Evolutionary conservation across 2,113 vertebrate species (phyloP).

Genomic region (Colistium nudipinnis): DNA sequence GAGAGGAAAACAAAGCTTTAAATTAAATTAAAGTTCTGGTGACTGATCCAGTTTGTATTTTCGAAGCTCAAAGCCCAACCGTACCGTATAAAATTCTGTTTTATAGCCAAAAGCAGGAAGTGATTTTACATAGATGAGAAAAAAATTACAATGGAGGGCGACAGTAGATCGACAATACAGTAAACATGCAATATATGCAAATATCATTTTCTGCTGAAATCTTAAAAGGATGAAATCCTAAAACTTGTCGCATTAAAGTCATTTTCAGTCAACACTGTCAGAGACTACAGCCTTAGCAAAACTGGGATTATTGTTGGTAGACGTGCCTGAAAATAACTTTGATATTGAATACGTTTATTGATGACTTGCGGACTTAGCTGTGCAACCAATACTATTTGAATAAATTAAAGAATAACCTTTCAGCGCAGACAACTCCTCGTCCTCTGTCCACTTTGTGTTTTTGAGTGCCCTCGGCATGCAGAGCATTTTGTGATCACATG

Average conservation of each 20-base stretch:
- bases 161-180: conserved; percentile 1
- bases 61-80: not conserved
- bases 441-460: conserved; percentile 16
- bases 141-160: no score
- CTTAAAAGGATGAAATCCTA: not conserved
- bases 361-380: not conserved
- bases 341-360: not conserved
- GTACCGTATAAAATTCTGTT: not conserved
- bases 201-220: not conserved
- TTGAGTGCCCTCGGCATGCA: conserved; percentile 14
- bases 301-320: not conserved
- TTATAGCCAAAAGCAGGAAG: no score
- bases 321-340: not conserved
- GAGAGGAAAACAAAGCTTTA: not conserved
- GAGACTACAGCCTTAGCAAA: not conserved
- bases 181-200: conserved; percentile 22
- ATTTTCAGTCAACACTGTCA: not conserved
- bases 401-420: not conserved
- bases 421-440: not conserved
- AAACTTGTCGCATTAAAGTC: not conserved
- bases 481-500: conserved; percentile 34
- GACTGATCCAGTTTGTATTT: not conserved
- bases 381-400: not conserved
- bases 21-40: not conserved
- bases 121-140: no score